phyloP scores from a whole-genome alignment of 2,113 vertebrate species.

The Silurus glanis region DNA sequence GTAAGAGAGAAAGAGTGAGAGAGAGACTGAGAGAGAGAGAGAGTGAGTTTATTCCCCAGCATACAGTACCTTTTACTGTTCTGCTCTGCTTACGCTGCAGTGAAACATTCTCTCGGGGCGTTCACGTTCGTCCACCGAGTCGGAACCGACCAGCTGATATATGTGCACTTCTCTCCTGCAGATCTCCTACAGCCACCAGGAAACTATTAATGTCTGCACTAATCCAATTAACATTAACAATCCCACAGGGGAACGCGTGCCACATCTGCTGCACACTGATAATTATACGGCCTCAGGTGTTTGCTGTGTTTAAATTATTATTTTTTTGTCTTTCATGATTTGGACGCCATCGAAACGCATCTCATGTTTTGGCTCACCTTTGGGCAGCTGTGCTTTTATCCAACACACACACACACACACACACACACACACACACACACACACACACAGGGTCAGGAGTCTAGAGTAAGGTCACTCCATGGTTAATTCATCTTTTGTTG shows the following conservation, averaged over 20 bases:
- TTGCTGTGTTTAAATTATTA: conserved; percentile 44
- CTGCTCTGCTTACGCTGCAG: conserved; percentile 28
- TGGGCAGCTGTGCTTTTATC: conserved; percentile 10
- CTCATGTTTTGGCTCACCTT: conserved; percentile 29
- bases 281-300: conserved; percentile 69
- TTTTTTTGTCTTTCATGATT: conserved; percentile 52
- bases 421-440: conserved; percentile 17
- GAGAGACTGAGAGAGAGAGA: no score
- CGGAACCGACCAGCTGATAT: conserved; percentile 60
- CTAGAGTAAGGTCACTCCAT: conserved; percentile 14
- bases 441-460: conserved; percentile 12
- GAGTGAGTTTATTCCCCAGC: background rate
- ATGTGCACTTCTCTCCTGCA: conserved; percentile 62
- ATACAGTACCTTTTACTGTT: background rate
- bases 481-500: conserved; percentile 36
- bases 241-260: conserved; percentile 68
- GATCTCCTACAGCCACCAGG: conserved; percentile 62
- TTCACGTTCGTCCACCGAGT: conserved; percentile 59
- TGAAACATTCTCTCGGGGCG: conserved; percentile 42
- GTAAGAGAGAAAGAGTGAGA: no score
- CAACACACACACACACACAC: background rate
- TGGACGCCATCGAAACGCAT: conserved; percentile 54
- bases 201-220: conserved; percentile 69
- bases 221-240: conserved; percentile 76
- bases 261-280: conserved; percentile 74